Conservation (phyloP, 2,797 vertebrate species). For the Carcharodon carcharias region DNA sequence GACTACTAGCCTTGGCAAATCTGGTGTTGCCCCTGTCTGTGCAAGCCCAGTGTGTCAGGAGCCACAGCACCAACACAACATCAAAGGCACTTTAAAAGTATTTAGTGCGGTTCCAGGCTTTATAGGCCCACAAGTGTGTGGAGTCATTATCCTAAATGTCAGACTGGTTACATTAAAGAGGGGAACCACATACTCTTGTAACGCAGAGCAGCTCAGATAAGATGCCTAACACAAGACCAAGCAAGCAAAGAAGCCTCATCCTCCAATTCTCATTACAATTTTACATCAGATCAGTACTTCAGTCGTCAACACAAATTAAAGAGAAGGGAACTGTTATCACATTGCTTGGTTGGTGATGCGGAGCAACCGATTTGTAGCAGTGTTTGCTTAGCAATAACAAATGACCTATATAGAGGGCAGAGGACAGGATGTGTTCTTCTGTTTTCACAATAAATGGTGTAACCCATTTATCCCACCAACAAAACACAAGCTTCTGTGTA, state of each 20-base stretch:
- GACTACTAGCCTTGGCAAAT: background rate
- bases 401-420: background rate
- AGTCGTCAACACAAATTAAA: background rate
- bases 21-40: background rate
- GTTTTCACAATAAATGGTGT: background rate
- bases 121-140: background rate
- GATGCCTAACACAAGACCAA: background rate
- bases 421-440: background rate
- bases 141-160: background rate
- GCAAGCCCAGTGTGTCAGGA: background rate
- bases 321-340: background rate
- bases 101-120: background rate
- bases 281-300: background rate
- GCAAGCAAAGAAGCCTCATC: background rate
- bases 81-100: background rate
- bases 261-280: background rate
- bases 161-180: background rate
- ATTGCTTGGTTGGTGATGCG: background rate
- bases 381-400: background rate
- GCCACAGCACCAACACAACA: background rate
- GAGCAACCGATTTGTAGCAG: background rate
- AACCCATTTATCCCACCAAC: background rate
- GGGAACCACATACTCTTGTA: background rate
- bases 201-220: background rate
- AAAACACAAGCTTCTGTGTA: background rate